Conservation (phyloP, 2,888 invertebrate species). For the Dendrolimus pini region DNA sequence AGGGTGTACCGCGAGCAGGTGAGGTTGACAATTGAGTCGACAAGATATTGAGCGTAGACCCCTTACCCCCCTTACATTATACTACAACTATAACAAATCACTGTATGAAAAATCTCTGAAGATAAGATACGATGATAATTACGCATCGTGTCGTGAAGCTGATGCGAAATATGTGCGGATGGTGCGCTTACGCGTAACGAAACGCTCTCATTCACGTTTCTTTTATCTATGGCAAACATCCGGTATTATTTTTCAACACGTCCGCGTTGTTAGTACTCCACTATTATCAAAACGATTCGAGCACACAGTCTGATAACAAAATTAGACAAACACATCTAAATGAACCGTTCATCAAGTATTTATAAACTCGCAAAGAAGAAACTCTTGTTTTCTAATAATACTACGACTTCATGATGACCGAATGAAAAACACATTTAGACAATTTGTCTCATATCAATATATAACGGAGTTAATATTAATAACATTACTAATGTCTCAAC, state of each 20-base stretch:
- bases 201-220: conserved; percentile 46
- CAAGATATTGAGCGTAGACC: too few relatives aligned
- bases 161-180: conserved; percentile 5
- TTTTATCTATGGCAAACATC: conserved; percentile 66
- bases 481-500: too few relatives aligned
- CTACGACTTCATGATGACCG: not conserved
- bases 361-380: conserved; percentile 45
- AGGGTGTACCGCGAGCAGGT: too few relatives aligned
- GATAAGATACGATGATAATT: too few relatives aligned
- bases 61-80: too few relatives aligned
- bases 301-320: conserved; percentile 42
- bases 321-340: conserved; percentile 49
- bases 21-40: too few relatives aligned
- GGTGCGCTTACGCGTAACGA: conserved; percentile 12
- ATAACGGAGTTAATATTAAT: too few relatives aligned
- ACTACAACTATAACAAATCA: too few relatives aligned
- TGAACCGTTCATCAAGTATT: conserved; percentile 38
- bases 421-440: not conserved
- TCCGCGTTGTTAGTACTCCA: conserved; percentile 34
- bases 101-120: too few relatives aligned
- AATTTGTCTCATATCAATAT: too few relatives aligned
- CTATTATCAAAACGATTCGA: conserved; percentile 41
- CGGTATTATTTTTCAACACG: conserved; percentile 53
- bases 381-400: conserved; percentile 20
- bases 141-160: not conserved